phyloP scores from a whole-genome alignment of 1,140 invertebrate genomes.

The Lerema accius region DNA sequence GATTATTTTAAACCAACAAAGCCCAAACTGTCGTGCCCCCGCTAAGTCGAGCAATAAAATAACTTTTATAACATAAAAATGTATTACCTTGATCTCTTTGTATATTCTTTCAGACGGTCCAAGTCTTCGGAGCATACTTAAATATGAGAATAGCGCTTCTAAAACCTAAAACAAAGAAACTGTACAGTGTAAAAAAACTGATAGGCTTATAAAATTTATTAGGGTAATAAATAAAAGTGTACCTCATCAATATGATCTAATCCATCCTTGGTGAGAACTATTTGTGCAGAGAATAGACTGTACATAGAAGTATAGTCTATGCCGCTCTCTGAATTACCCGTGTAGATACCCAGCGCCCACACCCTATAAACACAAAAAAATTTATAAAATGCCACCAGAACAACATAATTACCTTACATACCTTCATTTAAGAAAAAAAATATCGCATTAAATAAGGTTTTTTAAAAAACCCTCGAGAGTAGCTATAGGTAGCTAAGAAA shows the following conservation, averaged over 20 bases:
- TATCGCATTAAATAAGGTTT: too few relatives aligned
- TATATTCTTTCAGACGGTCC: constrained; percentile 89
- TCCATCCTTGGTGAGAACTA: constrained; percentile 92
- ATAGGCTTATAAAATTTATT: too few relatives aligned
- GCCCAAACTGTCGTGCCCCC: too few relatives aligned
- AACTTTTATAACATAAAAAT: too few relatives aligned
- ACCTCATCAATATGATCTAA: constrained; percentile 87
- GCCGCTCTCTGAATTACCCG: constrained; percentile 89
- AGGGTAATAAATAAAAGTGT: constrained; percentile 20
- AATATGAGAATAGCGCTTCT: constrained; percentile 88
- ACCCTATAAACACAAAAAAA: constrained; percentile 83
- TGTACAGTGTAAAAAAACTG: too few relatives aligned
- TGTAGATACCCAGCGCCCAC: constrained; percentile 92
- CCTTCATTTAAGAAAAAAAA: neutral
- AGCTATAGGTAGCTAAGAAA: too few relatives aligned
- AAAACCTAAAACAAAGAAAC: constrained; percentile 83
- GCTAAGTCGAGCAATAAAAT: too few relatives aligned
- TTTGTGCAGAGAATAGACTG: constrained; percentile 88
- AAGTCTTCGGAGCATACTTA: constrained; percentile 87
- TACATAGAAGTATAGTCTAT: constrained; percentile 90
- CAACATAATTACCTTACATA: too few relatives aligned
- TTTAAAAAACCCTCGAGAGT: too few relatives aligned
- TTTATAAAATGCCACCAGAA: too few relatives aligned
- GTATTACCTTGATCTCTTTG: constrained; percentile 86
- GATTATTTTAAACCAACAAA: too few relatives aligned